These are phyloP conservation scores for Rhinolophus ferrumequinum DNA, from an alignment of 2,113 vertebrate genomes.

Conservation along the genomic window DNA sequence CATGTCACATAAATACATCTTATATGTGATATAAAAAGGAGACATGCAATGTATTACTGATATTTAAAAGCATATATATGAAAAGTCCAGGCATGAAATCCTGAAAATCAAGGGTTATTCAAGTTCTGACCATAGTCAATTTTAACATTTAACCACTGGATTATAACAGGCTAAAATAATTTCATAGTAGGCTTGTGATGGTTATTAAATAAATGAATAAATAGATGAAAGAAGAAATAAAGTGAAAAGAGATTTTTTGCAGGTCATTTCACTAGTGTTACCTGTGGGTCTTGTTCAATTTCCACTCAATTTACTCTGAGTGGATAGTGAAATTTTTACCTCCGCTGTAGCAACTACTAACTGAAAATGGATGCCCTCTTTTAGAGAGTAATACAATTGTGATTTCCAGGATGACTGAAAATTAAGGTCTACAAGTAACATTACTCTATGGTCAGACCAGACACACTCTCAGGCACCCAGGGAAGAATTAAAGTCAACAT, in stretches of 20 bases:
- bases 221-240: neutral
- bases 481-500: constrained; percentile 72
- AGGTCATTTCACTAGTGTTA: neutral
- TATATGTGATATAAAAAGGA: neutral
- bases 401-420: constrained; percentile 27
- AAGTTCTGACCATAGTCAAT: neutral
- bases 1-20: neutral
- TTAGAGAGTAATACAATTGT: constrained; percentile 44
- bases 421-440: constrained; percentile 39
- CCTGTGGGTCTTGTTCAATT: constrained; percentile 21
- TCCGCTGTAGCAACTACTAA: neutral
- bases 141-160: neutral
- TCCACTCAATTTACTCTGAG: constrained; percentile 9
- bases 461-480: constrained; percentile 66
- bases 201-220: neutral
- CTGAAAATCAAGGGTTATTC: neutral
- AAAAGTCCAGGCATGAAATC: neutral
- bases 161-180: neutral
- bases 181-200: neutral
- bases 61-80: neutral
- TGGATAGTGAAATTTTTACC: constrained; percentile 40
- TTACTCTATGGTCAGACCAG: constrained; percentile 47
- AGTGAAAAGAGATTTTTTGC: neutral
- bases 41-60: neutral
- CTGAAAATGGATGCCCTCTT: constrained; percentile 54